phyloP scores from a whole-genome alignment of 2,797 vertebrate genomes.

The Gymnothorax reevesii region DNA sequence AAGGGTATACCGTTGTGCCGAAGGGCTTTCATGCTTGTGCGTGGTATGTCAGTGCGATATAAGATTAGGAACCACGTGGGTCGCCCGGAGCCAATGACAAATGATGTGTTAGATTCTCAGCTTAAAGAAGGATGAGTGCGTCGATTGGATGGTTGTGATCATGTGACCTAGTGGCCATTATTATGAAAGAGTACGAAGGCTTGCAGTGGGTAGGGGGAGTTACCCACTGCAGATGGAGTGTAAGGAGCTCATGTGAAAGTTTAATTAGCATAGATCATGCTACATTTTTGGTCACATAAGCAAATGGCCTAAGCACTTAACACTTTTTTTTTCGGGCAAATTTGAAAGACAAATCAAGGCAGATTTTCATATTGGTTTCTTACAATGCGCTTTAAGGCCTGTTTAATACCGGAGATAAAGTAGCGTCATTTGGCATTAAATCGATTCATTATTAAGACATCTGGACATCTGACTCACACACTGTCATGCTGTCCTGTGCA shows the following conservation, averaged over 20 bases:
- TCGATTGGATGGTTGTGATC: too few relatives aligned
- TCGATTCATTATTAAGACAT: not conserved
- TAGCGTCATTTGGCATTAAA: not conserved
- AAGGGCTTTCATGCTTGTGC: too few relatives aligned
- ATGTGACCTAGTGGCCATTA: too few relatives aligned
- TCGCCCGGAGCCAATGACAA: too few relatives aligned
- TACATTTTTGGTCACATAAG: not conserved
- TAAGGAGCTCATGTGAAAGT: not conserved
- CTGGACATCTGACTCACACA: not conserved
- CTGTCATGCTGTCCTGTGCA: not conserved
- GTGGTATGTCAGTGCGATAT: too few relatives aligned
- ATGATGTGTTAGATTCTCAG: too few relatives aligned
- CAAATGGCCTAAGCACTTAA: not conserved
- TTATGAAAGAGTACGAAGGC: too few relatives aligned
- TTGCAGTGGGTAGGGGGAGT: too few relatives aligned
- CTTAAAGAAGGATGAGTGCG: too few relatives aligned
- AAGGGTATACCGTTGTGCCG: too few relatives aligned
- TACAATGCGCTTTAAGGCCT: not conserved
- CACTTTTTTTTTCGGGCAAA: not conserved
- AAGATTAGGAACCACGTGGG: too few relatives aligned
- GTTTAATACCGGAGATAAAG: not conserved
- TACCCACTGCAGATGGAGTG: too few relatives aligned
- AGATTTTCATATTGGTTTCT: not conserved
- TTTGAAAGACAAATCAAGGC: not conserved
- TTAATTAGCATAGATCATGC: not conserved